Evolutionary conservation across 2,888 invertebrate species (phyloP), one percentile per base, ranked within the genome.

Genomic region (Dolomedes plantarius): DNA sequence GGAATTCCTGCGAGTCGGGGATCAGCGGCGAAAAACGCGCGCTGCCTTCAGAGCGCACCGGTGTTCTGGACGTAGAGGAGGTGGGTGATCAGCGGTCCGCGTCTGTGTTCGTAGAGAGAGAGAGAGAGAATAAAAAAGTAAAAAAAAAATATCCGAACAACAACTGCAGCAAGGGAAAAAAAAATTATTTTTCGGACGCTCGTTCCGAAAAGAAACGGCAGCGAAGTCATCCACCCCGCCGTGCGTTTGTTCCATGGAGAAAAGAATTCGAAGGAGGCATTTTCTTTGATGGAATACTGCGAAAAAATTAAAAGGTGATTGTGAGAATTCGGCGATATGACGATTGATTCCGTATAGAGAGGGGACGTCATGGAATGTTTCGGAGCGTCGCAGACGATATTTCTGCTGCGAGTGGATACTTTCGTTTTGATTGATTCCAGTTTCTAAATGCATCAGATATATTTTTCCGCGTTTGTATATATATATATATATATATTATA

Each of bases 151-250:
- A 16, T 16, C 46, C 6, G 3, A 56, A 19, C 23, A 46, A 46
- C 39, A 29, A 64, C 28, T 39, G 32, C 28, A 68, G n/a, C 29
- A 56, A 39, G 50, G 36, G 50, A 39, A 65, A 41, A 67, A 39
- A 65, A 41, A 67, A 31, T 64, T 27, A 50, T 72, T 16, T 56
- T 23, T 65, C 23, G 36, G n/a, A 28, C 67, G 77, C 64, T 50
- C 29, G 32, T 46, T 67, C 46, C 68, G 31, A 29, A 29, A 28
- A 32, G 68, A 36, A 72, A 69, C 23, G 19, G 56, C 23, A 56
- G 67, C 68, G 65, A 46, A 85, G 83, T 85, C 83, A 85, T 50
- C 68, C 83, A 85, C 83, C 83, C 73, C 77, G 64, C 68, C 19
- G 41, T 11, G 56, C 56, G 23, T 56, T 56, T 56, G 56, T 23